Base-by-base conservation (phyloP, 2,888 invertebrate genomes). In the Cyrtodaria siliqua region DNA sequence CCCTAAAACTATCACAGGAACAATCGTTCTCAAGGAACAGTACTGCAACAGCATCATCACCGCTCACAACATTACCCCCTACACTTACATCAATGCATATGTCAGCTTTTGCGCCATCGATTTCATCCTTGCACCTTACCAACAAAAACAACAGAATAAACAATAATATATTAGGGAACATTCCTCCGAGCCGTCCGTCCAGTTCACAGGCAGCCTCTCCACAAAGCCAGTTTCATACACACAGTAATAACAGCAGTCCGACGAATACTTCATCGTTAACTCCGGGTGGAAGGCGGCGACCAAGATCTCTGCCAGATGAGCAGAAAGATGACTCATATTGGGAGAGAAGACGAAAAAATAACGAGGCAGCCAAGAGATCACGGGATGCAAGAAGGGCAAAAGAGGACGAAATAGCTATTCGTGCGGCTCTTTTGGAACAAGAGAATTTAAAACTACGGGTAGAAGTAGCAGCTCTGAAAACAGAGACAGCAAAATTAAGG, bases 311-410 rank as follows among this genome's bases (percentile, higher is more conserved):
- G 29, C 92, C 92, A 2, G 93, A 93, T 24, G 90, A 91, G 6
- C 87, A 92, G 66, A 95, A 96, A 87, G 97, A 98, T 91, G 96
- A 96, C 2, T 95, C 96, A 0, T 99, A 99, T 91, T 96, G 96
- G 94, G 97, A 97, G 87, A 95, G 97, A 67, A 94, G 98, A 12
- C 95, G 96, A 82, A 97, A 97, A 91, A 99, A 99, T 92, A 99
- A 99, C 92, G 97, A 96, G 79, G 98, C 99, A 0, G 99, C 99
- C 0, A 99, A 99, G 93, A 95, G 97, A 85, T 98, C 98, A 0
- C 94, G 99, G 2, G 98, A 99, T 89, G 95, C 97, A 0, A 94
- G 99, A 71, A 95, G 97, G 85, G 95, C 96, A 50, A 97, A 98
- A 87, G 98, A 99, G 92, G 97, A 98, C 84, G 97, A 97, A 86